A percentile compares a stretch with the other conserved stretches of the same genome.
Evolutionary conservation across 23 tunicate species (phyloP).

Genomic region (Phallusia fumigata): DNA sequence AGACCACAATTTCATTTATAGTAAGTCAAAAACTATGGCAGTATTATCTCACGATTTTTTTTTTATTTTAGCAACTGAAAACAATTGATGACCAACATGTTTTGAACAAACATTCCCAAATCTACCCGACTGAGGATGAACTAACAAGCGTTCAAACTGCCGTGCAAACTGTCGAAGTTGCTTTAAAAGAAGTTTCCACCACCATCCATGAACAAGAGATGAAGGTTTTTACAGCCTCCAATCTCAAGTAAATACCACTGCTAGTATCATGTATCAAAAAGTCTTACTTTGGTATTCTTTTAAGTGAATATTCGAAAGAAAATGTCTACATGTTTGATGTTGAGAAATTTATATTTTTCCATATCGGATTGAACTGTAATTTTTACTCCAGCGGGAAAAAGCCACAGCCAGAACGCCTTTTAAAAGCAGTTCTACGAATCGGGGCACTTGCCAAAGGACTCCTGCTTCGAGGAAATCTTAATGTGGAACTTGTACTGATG

Average conservation of each 20-base stretch:
- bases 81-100: conserved; percentile 66
- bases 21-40: too few relatives aligned
- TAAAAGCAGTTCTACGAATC: conserved; percentile 78
- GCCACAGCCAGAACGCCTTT: conserved; percentile 36
- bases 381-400: conserved; percentile 18
- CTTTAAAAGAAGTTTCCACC: conserved; percentile 63
- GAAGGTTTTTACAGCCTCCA: conserved; percentile 49
- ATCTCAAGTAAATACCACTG: conserved; percentile 11
- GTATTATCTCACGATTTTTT: too few relatives aligned
- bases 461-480: conserved; percentile 65
- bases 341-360: background rate
- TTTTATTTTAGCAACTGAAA: conserved; percentile 31
- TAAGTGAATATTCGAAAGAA: too few relatives aligned
- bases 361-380: background rate
- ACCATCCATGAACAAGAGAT: conserved; percentile 70
- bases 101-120: conserved; percentile 43
- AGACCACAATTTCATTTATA: too few relatives aligned
- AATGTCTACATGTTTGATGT: too few relatives aligned
- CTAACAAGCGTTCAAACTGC: conserved; percentile 51
- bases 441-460: conserved; percentile 88
- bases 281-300: too few relatives aligned
- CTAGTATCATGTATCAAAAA: too few relatives aligned
- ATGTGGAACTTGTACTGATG: conserved; percentile 77
- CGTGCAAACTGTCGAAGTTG: conserved; percentile 66
- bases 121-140: conserved; percentile 74